Evolutionary conservation across 2,888 invertebrate genomes (phyloP), one percentile per base, ranked within the genome.

Genomic region (Drosophila longiperda): DNA sequence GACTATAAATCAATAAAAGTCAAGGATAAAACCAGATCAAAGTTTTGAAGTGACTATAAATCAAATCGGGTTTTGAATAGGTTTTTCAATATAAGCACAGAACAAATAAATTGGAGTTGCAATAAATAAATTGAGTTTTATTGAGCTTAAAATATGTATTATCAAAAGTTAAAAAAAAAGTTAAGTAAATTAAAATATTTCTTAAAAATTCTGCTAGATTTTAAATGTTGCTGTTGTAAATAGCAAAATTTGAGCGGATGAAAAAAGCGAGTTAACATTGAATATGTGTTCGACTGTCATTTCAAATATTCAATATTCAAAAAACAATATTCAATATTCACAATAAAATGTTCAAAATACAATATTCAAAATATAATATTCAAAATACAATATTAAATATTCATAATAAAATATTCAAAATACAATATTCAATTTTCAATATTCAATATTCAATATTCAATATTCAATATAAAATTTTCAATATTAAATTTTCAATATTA

Each of bases 181-280:
- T 29, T 29, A 5, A 29, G 0, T 6, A 6, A 29, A 29, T 29
- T 29, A 29, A 29, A 6, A n/a, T n/a, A 4, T 15, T 23, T 45
- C 20, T 2, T 7, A 3, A 15, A 45, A 45, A 15, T 0, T 8
- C 15, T 23, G 45, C 12, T 4, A 1, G 20, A 15, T 45, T 23
- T 1, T 3, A 3, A 3, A 20, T 7, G 42, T 42, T 26, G 26
- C 26, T 26, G 42, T 2, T 36, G 5, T 1, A 11, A 42, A 11
- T 42, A 11, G 40, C 23, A 33, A 59, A 63, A 62, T 62, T 53
- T 40, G 32, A 38, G 26, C 26, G 15, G n/a, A 12, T 12, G 29
- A 26, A 65, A 55, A 40, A 55, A 42, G 55, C 49, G 9, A 55
- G 36, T 36, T 36, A 26, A 20, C 29, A 54, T 15, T 17, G n/a